These are phyloP conservation scores for Camptogramma bilineatum DNA, from an alignment of 2,888 invertebrate genomes.

Conservation along the genomic window DNA sequence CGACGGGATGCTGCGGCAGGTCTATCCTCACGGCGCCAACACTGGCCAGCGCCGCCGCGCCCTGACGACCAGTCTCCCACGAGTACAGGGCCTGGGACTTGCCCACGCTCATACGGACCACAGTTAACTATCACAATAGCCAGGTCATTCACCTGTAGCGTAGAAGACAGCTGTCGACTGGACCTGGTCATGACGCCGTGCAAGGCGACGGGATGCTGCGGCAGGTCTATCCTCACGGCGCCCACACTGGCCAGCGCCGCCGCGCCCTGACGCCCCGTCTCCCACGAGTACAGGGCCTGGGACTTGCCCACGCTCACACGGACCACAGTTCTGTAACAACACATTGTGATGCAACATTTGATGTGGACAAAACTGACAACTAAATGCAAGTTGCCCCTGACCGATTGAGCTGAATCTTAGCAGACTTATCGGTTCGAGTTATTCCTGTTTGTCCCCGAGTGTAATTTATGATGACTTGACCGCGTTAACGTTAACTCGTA, in stretches of 20 bases:
- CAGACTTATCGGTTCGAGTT: too few relatives aligned
- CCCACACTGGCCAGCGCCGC: slow-evolving; percentile 94
- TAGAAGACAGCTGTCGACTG: slow-evolving; percentile 96
- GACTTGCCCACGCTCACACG: slow-evolving; percentile 97
- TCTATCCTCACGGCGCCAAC: slow-evolving; percentile 96
- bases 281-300: slow-evolving; percentile 95
- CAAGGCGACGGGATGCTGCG: slow-evolving; percentile 98
- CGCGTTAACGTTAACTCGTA: too few relatives aligned
- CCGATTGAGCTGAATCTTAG: too few relatives aligned
- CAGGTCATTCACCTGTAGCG: slow-evolving; percentile 93
- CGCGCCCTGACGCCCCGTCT: slow-evolving; percentile 88
- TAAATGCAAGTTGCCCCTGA: too few relatives aligned
- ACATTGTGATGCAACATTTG: too few relatives aligned
- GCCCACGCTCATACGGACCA: too few relatives aligned
- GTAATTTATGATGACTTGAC: too few relatives aligned
- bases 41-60: slow-evolving; percentile 92
- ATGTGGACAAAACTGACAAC: too few relatives aligned
- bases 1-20: slow-evolving; percentile 99
- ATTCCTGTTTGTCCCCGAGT: too few relatives aligned
- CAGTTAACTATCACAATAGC: too few relatives aligned
- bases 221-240: slow-evolving; percentile 96
- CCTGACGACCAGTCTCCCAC: slow-evolving; percentile 89
- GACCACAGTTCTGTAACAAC: slow-evolving; percentile 93
- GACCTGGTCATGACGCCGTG: slow-evolving; percentile 99
- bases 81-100: slow-evolving; percentile 97